phyloP scores from a whole-genome alignment of 2,888 invertebrate genomes.

The Oasisia sp. region DNA sequence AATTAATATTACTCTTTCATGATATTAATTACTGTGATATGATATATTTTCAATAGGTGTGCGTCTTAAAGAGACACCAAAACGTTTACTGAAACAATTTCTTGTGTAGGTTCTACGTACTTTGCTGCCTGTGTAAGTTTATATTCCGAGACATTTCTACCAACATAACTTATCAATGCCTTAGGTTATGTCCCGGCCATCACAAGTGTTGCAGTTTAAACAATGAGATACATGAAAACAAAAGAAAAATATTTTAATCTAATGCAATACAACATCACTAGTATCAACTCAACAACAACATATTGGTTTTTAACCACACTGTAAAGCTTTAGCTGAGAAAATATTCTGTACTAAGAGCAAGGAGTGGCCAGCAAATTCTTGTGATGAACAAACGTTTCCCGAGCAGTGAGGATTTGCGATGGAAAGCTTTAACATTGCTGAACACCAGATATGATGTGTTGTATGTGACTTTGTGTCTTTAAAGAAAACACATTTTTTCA shows the following conservation, averaged over 20 bases:
- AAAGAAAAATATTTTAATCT: neutral
- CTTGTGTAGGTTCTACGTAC: neutral
- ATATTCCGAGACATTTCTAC: neutral
- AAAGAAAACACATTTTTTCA: neutral
- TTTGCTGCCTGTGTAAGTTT: conserved; percentile 6
- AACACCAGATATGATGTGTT: no score
- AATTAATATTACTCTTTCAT: neutral
- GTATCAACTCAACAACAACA: neutral
- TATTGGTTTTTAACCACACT: neutral
- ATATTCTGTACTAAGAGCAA: neutral
- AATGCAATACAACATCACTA: neutral
- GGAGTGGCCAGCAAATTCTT: neutral
- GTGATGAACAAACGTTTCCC: neutral
- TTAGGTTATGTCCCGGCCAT: neutral
- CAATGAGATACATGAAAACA: neutral
- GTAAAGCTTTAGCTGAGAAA: neutral
- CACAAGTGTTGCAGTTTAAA: neutral
- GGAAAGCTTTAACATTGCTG: neutral
- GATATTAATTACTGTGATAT: neutral
- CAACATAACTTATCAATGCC: neutral
- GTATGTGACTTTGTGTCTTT: neutral
- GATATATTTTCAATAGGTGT: neutral
- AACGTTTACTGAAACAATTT: neutral
- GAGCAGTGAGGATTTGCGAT: neutral
- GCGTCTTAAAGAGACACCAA: neutral